Conservation (phyloP, 2,113 vertebrate genomes). For the Naja naja region DNA sequence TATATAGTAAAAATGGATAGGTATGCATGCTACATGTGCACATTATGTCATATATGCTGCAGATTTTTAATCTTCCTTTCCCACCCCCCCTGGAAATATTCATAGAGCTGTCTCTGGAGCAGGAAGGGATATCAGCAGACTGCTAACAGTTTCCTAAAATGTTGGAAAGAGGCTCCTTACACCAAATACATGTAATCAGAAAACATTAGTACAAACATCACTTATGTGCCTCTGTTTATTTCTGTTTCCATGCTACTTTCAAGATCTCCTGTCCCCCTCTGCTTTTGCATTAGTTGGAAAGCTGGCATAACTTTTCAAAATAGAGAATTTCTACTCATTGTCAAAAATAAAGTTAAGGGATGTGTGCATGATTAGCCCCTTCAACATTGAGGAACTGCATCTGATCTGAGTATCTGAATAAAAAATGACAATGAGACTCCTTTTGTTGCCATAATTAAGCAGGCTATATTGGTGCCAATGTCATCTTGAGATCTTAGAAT, state of each 20-base stretch:
- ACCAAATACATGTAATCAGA: background rate
- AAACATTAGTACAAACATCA: background rate
- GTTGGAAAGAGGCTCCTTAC: background rate
- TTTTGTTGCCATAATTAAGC: constrained; percentile 7
- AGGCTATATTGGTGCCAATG: background rate
- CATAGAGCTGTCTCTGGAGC: background rate
- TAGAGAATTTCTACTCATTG: background rate
- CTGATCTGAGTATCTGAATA: background rate
- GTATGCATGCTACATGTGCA: background rate
- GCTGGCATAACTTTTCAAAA: background rate
- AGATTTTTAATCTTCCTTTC: background rate
- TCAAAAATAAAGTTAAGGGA: background rate
- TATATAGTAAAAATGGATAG: background rate
- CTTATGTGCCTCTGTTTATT: background rate
- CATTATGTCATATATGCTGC: background rate
- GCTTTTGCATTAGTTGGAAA: background rate
- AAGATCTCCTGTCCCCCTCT: background rate
- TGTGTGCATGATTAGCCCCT: background rate
- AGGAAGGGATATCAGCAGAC: background rate
- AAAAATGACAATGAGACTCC: background rate
- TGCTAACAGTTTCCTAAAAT: background rate
- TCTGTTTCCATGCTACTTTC: background rate
- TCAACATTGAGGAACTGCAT: background rate
- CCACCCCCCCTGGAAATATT: background rate
- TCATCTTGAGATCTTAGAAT: background rate